Conservation (phyloP, 2,888 invertebrate species). For the Leptinotarsa rubiginosa region DNA sequence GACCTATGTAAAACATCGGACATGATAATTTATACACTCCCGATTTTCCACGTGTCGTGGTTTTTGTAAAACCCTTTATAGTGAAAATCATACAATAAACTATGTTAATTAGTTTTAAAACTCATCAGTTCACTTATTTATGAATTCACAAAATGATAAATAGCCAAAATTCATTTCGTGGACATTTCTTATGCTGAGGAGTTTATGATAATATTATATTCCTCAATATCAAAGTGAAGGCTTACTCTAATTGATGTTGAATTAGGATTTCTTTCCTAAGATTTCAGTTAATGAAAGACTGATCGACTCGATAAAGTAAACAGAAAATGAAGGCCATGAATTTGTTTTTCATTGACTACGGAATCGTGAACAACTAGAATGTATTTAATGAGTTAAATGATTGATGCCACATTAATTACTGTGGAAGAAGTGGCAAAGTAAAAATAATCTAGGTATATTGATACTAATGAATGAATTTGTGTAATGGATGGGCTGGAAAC, state of each 20-base stretch:
- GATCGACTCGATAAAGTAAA: constrained; percentile 13
- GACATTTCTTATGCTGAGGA: background rate
- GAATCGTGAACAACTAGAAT: background rate
- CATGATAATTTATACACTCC: no score
- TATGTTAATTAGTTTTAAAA: no score
- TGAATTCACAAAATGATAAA: no score
- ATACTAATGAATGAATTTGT: no score
- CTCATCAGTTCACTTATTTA: no score
- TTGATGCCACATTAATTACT: background rate
- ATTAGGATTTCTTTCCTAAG: constrained; percentile 6
- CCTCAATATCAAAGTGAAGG: background rate
- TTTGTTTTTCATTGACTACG: constrained; percentile 18
- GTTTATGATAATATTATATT: background rate
- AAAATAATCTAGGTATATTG: background rate
- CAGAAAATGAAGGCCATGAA: background rate
- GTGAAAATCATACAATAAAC: no score
- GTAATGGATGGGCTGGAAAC: no score
- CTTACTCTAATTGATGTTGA: constrained; percentile 6
- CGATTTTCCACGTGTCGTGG: no score
- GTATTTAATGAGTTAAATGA: background rate
- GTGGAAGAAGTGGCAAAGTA: background rate
- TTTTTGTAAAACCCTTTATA: no score
- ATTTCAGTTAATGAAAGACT: constrained; percentile 17
- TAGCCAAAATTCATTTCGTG: background rate
- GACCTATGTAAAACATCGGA: no score